A percentile compares a stretch with the other conserved stretches of the same genome.
Evolutionary conservation across 2,797 vertebrate genomes (phyloP).

Genomic region (Oceanodroma leucorhoa): DNA sequence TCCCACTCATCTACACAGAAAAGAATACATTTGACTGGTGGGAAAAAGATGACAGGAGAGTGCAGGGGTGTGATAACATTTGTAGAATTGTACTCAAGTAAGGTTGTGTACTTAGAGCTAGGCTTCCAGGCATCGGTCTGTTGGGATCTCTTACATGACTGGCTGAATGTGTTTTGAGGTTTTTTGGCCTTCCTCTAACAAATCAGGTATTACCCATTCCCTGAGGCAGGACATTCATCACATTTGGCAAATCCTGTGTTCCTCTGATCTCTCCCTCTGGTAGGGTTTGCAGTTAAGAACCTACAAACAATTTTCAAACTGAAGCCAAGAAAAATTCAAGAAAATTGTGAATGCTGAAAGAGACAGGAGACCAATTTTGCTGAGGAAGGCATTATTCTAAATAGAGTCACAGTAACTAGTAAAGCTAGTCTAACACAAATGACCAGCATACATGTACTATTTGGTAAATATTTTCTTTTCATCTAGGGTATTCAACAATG

Average conservation of each 20-base stretch:
- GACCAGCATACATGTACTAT: background rate
- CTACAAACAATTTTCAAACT: background rate
- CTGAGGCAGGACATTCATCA: background rate
- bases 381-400: background rate
- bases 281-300: conserved; percentile 18
- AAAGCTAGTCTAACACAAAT: background rate
- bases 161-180: background rate
- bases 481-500: background rate
- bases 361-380: background rate
- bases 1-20: background rate
- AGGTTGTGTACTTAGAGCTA: background rate
- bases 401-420: background rate
- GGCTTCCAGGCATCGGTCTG: background rate
- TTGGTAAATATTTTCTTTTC: background rate
- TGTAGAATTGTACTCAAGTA: background rate
- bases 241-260: background rate
- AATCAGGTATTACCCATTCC: conserved; percentile 9
- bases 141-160: background rate
- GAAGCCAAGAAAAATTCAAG: conserved; percentile 12
- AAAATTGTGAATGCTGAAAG: background rate
- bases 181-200: conserved; percentile 2
- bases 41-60: conserved; percentile 5
- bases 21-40: background rate
- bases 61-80: conserved; percentile 6
- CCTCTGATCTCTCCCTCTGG: conserved; percentile 17